Evolutionary conservation across 2,797 vertebrate species (phyloP).

Genomic region (Oryzias dopingdopingensis): DNA sequence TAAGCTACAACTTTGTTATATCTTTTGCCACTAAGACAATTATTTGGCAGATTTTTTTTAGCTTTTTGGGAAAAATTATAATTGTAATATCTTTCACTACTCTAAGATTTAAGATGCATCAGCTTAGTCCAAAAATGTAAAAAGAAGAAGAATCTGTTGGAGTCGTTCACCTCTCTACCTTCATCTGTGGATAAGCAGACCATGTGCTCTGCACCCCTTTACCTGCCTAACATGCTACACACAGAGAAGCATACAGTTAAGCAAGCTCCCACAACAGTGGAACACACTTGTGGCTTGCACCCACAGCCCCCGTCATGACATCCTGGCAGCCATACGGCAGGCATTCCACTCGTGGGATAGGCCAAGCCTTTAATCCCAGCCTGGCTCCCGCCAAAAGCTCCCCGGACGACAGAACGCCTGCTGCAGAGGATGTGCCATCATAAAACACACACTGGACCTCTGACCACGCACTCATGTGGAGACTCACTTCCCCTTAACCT

Average conservation of each 20-base stretch:
- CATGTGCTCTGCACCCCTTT: too few species aligned
- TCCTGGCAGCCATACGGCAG: constrained; percentile 69
- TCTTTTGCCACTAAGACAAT: background rate
- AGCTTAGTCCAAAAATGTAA: too few species aligned
- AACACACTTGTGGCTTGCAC: background rate
- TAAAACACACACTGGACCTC: constrained; percentile 61
- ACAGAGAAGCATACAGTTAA: too few species aligned
- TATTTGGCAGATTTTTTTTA: background rate
- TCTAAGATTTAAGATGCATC: too few species aligned
- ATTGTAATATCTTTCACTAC: background rate
- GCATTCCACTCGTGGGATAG: constrained; percentile 83
- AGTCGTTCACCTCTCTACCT: too few species aligned
- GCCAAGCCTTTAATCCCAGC: constrained; percentile 82
- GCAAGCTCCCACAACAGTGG: too few species aligned
- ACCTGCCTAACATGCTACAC: too few species aligned
- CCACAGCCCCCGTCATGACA: constrained; percentile 44
- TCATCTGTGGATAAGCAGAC: too few species aligned
- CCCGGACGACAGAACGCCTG: constrained; percentile 75
- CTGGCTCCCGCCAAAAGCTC: constrained; percentile 81
- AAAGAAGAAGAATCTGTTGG: too few species aligned
- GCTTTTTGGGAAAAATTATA: background rate
- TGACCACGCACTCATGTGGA: constrained; percentile 27
- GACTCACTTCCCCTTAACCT: constrained; percentile 33
- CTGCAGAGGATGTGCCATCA: constrained; percentile 69
- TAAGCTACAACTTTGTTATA: background rate